Conservation (phyloP, 1,140 invertebrate genomes). For the Brevipalpus yothersi region DNA sequence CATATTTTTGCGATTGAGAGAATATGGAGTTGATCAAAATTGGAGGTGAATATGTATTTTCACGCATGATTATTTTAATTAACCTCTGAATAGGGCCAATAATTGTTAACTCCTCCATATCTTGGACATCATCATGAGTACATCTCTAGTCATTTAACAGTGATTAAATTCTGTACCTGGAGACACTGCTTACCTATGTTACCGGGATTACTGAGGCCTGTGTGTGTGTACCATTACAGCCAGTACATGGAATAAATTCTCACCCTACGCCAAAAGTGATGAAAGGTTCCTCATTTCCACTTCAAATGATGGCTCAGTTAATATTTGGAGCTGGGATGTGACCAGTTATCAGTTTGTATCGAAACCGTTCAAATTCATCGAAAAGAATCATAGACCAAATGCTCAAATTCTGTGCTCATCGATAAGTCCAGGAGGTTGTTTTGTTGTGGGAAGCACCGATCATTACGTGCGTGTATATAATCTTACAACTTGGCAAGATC, state of each 20-base stretch:
- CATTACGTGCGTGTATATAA: constrained; percentile 74
- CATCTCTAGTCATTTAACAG: no score
- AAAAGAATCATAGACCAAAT: constrained; percentile 59
- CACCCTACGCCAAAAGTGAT: constrained; percentile 6
- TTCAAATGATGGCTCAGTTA: constrained; percentile 81
- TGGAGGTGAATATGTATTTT: no score
- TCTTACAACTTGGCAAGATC: constrained; percentile 45
- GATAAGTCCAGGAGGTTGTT: constrained; percentile 76
- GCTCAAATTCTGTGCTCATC: constrained; percentile 89
- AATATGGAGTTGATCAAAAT: no score
- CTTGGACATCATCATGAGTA: no score
- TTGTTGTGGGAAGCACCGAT: constrained; percentile 77
- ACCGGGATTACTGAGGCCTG: constrained; percentile 7
- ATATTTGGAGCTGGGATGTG: constrained; percentile 52
- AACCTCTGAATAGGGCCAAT: no score
- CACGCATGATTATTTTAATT: no score
- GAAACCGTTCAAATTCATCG: constrained; percentile 70
- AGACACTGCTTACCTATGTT: constrained; percentile 15
- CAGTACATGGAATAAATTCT: no score
- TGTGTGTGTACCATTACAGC: no score
- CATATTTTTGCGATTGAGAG: no score
- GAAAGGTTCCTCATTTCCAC: constrained; percentile 63
- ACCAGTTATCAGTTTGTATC: constrained; percentile 24
- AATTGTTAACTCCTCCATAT: no score
- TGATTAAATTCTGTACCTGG: no score